Evolutionary conservation across 2,113 vertebrate genomes (phyloP).

Genomic region (Anas platyrhynchos): DNA sequence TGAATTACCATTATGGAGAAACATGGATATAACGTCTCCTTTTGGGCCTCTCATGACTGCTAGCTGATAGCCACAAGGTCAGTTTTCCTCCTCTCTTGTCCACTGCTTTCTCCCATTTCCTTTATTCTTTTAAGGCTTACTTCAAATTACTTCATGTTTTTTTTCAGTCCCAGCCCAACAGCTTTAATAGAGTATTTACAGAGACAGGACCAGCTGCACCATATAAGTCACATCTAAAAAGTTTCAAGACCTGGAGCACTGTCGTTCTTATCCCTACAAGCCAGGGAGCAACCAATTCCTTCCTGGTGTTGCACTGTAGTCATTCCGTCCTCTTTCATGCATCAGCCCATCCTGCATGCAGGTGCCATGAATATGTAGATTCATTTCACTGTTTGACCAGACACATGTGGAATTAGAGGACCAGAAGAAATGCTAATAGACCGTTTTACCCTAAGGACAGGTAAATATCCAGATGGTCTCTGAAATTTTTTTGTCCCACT

Average conservation of each 20-base stretch:
- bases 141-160: neutral
- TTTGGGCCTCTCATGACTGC: neutral
- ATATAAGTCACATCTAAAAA: neutral
- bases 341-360: neutral
- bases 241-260: neutral
- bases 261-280: neutral
- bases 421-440: neutral
- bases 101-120: neutral
- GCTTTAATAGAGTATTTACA: neutral
- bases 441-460: neutral
- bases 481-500: neutral
- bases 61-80: neutral
- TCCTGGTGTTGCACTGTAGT: neutral
- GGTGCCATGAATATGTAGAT: neutral
- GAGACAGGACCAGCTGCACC: neutral
- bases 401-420: neutral
- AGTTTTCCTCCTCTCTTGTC: neutral
- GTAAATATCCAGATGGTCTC: neutral
- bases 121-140: neutral
- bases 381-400: neutral
- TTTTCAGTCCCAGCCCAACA: neutral
- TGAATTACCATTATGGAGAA: neutral
- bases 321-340: neutral
- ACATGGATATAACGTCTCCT: neutral
- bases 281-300: neutral